Evolutionary conservation across 2,113 vertebrate genomes (phyloP).

Genomic region (Manacus vitellinus): DNA sequence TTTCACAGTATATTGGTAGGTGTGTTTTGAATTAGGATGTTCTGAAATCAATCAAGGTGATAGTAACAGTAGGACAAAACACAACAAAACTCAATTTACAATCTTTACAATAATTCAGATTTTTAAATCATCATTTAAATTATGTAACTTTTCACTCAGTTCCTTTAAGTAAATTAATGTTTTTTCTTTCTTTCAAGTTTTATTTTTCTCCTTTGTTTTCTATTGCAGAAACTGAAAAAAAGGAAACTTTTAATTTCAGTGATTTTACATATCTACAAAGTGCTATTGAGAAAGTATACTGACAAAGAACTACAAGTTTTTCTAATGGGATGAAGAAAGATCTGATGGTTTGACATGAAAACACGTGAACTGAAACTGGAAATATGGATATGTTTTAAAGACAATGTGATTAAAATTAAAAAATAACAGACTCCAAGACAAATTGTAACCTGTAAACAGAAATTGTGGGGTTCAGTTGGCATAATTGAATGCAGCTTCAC

Average conservation of each 20-base stretch:
- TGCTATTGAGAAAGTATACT: not conserved
- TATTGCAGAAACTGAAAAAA: not conserved
- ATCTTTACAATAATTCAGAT: not conserved
- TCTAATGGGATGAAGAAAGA: not conserved
- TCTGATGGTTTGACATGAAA: not conserved
- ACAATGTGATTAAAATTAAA: not conserved
- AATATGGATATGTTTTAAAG: not conserved
- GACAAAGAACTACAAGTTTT: not conserved
- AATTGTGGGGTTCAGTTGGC: not conserved
- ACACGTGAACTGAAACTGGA: not conserved
- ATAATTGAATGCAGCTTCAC: not conserved
- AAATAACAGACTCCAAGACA: not conserved
- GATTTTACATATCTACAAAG: not conserved
- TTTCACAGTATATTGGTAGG: not conserved
- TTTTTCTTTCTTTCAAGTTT: not conserved
- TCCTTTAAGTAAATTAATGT: not conserved
- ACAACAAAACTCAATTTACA: not conserved
- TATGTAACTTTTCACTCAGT: not conserved
- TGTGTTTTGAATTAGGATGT: not conserved
- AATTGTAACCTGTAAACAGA: not conserved
- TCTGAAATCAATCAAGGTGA: not conserved
- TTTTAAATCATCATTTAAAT: not conserved
- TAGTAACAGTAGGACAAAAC: not conserved
- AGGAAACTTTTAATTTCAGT: not conserved
- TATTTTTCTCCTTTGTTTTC: not conserved